phyloP scores from a whole-genome alignment of 1,140 invertebrate species.

The Apolygus lucorum region DNA sequence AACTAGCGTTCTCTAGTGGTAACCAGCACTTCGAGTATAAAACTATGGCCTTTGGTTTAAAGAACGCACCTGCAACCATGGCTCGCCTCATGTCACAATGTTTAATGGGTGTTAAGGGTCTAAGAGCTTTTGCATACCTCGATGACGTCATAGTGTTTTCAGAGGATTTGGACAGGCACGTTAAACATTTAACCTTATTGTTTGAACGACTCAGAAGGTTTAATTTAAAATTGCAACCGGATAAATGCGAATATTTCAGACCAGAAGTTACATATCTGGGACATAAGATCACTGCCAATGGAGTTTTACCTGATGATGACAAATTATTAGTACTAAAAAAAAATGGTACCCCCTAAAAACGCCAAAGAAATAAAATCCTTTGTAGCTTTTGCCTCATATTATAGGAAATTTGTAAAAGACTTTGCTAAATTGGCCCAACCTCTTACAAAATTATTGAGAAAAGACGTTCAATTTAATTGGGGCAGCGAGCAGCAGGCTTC shows the following conservation, averaged over 20 bases:
- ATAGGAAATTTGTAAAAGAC: background rate
- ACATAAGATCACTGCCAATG: background rate
- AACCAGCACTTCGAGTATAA: slow-evolving; percentile 27
- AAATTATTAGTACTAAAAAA: background rate
- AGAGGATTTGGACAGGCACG: slow-evolving; percentile 35
- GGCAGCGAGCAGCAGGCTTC: slow-evolving; percentile 16
- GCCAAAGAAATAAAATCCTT: background rate
- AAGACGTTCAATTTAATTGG: slow-evolving; percentile 2
- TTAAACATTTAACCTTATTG: background rate
- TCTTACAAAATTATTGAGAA: background rate
- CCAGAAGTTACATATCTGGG: background rate
- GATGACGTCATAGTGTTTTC: slow-evolving; percentile 42
- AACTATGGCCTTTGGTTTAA: slow-evolving; percentile 30
- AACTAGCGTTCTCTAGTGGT: slow-evolving; percentile 31
- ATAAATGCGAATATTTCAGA: background rate
- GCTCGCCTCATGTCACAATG: slow-evolving; percentile 36
- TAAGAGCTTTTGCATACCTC: slow-evolving; percentile 37
- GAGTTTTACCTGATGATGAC: background rate
- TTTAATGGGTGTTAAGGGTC: background rate
- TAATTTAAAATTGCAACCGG: background rate
- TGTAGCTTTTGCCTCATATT: background rate
- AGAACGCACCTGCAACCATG: slow-evolving; percentile 28
- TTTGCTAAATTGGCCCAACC: background rate
- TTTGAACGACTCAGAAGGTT: background rate
- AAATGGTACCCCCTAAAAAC: background rate